These are phyloP conservation scores for Lamprologus tigripictilis DNA, from an alignment of 2,113 vertebrate genomes.

Conservation along the genomic window DNA sequence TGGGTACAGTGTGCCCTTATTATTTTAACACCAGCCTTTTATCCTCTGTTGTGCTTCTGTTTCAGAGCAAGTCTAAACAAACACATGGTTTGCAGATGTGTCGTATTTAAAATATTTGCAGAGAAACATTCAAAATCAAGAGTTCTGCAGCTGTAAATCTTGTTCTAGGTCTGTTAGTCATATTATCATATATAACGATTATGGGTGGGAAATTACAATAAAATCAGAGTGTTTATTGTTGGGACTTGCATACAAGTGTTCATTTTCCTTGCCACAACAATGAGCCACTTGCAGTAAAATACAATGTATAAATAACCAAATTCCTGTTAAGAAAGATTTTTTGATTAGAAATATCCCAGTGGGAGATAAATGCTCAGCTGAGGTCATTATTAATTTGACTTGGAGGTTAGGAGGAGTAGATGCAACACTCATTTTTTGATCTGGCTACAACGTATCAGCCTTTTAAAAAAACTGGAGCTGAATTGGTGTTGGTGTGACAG, in stretches of 20 bases:
- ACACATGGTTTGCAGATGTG: neutral
- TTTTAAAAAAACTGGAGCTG: neutral
- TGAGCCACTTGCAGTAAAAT: neutral
- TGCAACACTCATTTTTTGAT: fast-evolving
- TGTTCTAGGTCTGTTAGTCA: neutral
- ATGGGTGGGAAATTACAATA: neutral
- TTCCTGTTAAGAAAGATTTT: neutral
- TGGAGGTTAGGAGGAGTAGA: neutral
- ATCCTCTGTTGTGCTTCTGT: neutral
- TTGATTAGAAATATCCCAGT: neutral
- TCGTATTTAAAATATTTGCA: neutral
- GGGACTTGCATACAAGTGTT: neutral
- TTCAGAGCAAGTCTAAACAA: neutral
- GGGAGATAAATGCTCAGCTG: neutral
- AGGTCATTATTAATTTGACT: neutral
- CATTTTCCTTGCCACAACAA: neutral
- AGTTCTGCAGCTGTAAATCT: neutral
- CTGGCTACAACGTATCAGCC: neutral
- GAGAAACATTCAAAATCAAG: neutral
- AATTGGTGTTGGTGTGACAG: neutral
- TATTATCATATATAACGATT: fast-evolving
- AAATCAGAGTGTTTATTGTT: neutral
- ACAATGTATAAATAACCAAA: neutral
- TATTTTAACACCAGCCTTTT: neutral
- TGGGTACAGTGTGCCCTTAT: neutral